Percentiles rank a stretch among this genome's conserved stretches.
phyloP scores from a whole-genome alignment of 1,140 invertebrate species.

The Tetramorium parvispinum region DNA sequence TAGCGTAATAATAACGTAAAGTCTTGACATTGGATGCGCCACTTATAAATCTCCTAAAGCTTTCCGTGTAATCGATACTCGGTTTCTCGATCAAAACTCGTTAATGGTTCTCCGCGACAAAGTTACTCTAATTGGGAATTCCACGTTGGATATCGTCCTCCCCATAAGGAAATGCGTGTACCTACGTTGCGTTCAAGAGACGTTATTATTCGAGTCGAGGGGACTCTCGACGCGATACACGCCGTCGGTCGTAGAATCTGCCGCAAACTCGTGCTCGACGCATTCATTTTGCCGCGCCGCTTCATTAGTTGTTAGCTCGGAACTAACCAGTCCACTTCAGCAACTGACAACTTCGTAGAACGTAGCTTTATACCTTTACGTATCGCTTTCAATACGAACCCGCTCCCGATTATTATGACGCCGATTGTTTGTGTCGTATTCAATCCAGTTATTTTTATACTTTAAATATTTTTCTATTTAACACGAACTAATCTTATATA shows the following conservation, averaged over 20 bases:
- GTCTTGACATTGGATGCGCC: conserved; percentile 14
- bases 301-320: conserved; percentile 61
- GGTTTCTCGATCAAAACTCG: conserved; percentile 73
- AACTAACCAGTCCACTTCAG: conserved; percentile 33
- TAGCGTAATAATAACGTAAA: conserved; percentile 26
- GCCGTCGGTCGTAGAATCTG: conserved; percentile 55
- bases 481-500: neutral
- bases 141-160: conserved; percentile 48
- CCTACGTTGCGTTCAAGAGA: conserved; percentile 49
- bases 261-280: conserved; percentile 11
- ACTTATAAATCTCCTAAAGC: conserved; percentile 63
- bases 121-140: conserved; percentile 72
- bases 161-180: conserved; percentile 52
- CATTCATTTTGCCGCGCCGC: conserved; percentile 56
- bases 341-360: conserved; percentile 35
- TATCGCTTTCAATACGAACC: neutral
- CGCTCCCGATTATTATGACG: neutral
- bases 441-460: too few species aligned
- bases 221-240: conserved; percentile 14
- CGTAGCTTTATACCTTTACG: conserved; percentile 9
- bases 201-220: conserved; percentile 65
- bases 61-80: conserved; percentile 66
- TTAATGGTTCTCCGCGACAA: conserved; percentile 67
- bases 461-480: neutral
- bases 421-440: neutral